Percentiles rank a stretch among this genome's conserved stretches.
Evolutionary conservation across 2,888 invertebrate species (phyloP).

Genomic region (Antitype chi): DNA sequence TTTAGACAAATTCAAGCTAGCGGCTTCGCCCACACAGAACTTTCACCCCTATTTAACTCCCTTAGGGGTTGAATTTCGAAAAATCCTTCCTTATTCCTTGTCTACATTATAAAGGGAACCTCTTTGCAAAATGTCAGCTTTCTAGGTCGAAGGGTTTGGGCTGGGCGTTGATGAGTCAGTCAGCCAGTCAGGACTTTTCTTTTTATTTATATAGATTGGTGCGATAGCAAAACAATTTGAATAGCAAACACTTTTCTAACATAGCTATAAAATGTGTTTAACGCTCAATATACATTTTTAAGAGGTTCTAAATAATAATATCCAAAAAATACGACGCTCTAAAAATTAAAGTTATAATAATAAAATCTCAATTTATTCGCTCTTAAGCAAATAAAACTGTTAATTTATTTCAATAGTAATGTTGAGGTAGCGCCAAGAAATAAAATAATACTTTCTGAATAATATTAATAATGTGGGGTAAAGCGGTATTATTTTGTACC

Average conservation of each 20-base stretch:
- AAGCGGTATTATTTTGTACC: background rate
- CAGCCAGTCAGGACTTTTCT: no score
- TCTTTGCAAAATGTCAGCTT: no score
- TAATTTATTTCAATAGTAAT: slow-evolving; percentile 41
- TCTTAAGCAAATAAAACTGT: slow-evolving; percentile 27
- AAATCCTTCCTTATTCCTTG: no score
- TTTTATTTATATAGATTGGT: no score
- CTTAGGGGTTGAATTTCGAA: no score
- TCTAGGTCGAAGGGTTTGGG: no score
- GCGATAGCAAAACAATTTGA: background rate
- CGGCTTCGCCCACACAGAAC: no score
- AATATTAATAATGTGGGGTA: background rate
- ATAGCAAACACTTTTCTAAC: background rate
- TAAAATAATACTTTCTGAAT: background rate
- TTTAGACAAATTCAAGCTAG: background rate
- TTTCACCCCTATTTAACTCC: no score
- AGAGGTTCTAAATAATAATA: slow-evolving; percentile 22
- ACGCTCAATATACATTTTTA: slow-evolving; percentile 14
- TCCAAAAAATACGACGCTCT: slow-evolving; percentile 28
- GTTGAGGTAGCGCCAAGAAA: slow-evolving; percentile 44
- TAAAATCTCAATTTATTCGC: slow-evolving; percentile 41
- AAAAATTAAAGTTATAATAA: slow-evolving; percentile 42
- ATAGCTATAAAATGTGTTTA: slow-evolving; percentile 7
- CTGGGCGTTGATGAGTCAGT: no score
- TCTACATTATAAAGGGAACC: no score